Base-by-base conservation (phyloP, 92 coral and sea anemone genomes). In the Porites rus region DNA sequence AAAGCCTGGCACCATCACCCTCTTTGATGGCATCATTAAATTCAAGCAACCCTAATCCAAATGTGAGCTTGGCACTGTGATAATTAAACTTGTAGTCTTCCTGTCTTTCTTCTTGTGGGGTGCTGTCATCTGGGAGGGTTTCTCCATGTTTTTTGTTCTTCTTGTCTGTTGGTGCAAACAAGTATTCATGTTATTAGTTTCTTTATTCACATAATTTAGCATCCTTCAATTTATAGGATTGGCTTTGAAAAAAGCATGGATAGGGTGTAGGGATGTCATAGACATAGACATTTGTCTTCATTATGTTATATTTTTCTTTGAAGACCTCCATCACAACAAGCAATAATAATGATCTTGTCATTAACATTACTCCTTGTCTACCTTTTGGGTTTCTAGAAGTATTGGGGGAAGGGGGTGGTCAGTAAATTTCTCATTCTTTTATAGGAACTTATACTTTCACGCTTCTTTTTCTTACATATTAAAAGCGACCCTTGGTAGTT, bases 1-100 rank as follows among this genome's bases (percentile, higher is more conserved):
- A 72, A 2, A 91, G 86, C 18, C 90, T 43, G 7, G 69, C 87
- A 2, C 94, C 94, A 88, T 91, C 92, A 5, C 56, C 52, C 38
- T 51, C 84, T 46, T 69, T 61, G 9, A 31, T 31, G 1, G 82
- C 73, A 72, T 65, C 74, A 22, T 79, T 79, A 79, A 79, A 79
- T 79, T 66, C 74, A 79, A 70, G 74, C 74, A 70, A 70, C 19
- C 31, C 74, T 16, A 70, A 31, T 38, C 52, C 74, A 70, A 70
- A 70, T 31, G 53, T 70, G 54, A 70, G 75, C 75, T 31, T 70
- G 43, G 75, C 75, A 70, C 56, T 12, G 17, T 70, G 53, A 70
- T 43, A 38, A 70, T 70, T 70, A 38, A 70, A 70, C 51, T 70
- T 70, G 38, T 70, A 70, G 54, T 69, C 73, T 69, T 70, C 56